phyloP scores from a whole-genome alignment of 2,113 vertebrate genomes.

The Psittacula cyanocephala region DNA sequence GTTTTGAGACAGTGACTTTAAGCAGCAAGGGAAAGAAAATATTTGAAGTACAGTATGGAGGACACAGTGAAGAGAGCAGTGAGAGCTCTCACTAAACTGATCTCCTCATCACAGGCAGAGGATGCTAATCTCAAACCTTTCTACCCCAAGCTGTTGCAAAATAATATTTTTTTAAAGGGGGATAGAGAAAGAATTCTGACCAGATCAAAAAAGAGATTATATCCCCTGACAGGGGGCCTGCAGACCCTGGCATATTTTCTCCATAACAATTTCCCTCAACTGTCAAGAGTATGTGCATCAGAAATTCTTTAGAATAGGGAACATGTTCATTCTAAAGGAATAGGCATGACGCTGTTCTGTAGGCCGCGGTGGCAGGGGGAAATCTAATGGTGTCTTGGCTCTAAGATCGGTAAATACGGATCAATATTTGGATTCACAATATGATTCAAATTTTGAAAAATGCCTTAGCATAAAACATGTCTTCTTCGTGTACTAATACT shows the following conservation, averaged over 20 bases:
- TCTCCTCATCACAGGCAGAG: background rate
- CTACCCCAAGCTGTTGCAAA: background rate
- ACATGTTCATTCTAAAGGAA: background rate
- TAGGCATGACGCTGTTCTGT: background rate
- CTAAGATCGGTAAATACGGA: background rate
- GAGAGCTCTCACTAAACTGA: background rate
- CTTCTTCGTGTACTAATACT: background rate
- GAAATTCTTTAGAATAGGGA: background rate
- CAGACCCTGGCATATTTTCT: background rate
- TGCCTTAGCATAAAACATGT: background rate
- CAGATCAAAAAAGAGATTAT: background rate
- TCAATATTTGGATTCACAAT: background rate
- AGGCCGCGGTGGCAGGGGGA: rapidly evolving
- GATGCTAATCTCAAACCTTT: background rate
- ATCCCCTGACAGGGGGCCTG: background rate
- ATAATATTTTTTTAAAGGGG: background rate
- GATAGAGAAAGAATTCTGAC: background rate
- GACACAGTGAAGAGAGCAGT: rapidly evolving
- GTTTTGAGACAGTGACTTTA: background rate
- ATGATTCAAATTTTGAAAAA: background rate
- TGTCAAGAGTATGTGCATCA: background rate
- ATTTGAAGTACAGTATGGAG: background rate
- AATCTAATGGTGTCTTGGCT: background rate
- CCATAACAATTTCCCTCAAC: background rate
- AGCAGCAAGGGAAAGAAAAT: background rate